phyloP scores from a whole-genome alignment of 30 jellyfish, hydroid and myxozoan species.

The Chironex yamaguchii region DNA sequence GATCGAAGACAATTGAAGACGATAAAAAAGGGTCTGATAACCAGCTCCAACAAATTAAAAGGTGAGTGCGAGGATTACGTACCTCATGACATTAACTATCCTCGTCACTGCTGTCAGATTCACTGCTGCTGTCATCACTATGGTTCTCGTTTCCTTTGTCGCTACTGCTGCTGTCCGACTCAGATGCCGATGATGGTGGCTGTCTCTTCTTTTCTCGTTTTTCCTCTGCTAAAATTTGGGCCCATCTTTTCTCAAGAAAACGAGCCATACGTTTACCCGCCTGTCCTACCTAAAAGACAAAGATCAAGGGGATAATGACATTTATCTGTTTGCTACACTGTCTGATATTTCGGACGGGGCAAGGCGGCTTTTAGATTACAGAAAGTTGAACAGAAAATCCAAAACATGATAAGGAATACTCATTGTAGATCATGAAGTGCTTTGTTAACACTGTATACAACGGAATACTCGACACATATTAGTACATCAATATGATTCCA shows the following conservation, averaged over 20 bases:
- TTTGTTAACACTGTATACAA: too few species aligned
- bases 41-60: too few species aligned
- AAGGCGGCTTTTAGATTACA: too few species aligned
- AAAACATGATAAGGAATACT: neutral
- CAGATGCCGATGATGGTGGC: neutral
- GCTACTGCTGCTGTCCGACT: neutral
- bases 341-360: too few species aligned
- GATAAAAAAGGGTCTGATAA: too few species aligned
- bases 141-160: conserved; percentile 22
- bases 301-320: neutral
- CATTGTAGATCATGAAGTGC: neutral
- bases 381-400: neutral
- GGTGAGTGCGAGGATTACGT: too few species aligned
- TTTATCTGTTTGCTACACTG: too few species aligned
- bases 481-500: too few species aligned
- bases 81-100: too few species aligned
- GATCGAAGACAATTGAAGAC: too few species aligned
- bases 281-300: conserved; percentile 85
- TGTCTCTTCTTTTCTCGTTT: conserved; percentile 1
- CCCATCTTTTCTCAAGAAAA: conserved; percentile 93
- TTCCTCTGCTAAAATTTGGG: conserved; percentile 62
- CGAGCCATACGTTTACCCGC: conserved; percentile 95
- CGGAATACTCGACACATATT: too few species aligned
- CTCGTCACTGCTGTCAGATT: conserved; percentile 63
- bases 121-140: conserved; percentile 24